Conservation (phyloP, 2,113 vertebrate species). For the Neopipo cinnamomea region DNA sequence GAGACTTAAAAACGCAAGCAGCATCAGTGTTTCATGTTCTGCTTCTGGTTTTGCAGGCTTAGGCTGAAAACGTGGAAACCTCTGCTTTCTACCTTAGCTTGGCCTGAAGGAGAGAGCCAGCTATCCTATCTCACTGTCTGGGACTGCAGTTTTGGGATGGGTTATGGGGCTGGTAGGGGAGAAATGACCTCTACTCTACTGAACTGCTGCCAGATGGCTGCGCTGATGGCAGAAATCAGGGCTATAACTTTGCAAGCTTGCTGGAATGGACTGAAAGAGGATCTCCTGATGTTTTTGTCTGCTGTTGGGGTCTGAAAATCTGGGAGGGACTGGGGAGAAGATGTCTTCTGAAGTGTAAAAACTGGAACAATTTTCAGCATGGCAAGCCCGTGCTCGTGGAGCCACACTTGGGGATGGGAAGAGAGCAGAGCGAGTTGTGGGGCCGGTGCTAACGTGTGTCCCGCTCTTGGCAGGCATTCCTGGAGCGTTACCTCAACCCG, state of each 20-base stretch:
- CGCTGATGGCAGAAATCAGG: background rate
- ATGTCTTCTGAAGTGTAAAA: background rate
- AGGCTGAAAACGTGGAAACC: background rate
- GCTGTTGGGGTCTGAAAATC: background rate
- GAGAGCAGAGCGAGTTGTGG: background rate
- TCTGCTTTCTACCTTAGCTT: background rate
- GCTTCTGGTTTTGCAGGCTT: background rate
- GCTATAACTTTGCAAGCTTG: background rate
- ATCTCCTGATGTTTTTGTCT: background rate
- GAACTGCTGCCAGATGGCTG: background rate
- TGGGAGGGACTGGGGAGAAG: background rate
- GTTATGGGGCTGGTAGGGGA: background rate
- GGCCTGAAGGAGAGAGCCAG: background rate
- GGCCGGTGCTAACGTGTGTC: background rate
- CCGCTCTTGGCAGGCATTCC: constrained; percentile 73
- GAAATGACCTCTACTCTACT: background rate
- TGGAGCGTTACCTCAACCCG: constrained; percentile 77
- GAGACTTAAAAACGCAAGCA: background rate
- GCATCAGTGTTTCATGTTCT: accelerated
- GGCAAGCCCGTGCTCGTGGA: accelerated
- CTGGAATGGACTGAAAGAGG: background rate
- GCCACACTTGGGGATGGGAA: background rate
- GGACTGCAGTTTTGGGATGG: background rate
- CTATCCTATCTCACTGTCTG: background rate
- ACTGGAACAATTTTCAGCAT: background rate